Evolutionary conservation across 2,888 invertebrate species (phyloP).

Genomic region (Zygothrica quintamaculata): DNA sequence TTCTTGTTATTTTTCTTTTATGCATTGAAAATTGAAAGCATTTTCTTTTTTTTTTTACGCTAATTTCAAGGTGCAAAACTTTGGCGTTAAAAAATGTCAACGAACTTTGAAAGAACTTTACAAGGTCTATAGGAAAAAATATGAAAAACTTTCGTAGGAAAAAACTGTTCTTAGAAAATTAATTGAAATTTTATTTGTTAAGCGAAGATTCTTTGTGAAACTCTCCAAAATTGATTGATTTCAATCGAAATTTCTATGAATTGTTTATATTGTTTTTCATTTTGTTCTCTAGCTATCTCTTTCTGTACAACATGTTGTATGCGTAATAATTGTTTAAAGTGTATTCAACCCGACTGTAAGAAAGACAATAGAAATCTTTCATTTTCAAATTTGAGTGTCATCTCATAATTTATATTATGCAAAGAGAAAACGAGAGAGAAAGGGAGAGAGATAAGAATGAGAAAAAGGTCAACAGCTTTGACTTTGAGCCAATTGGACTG

Average conservation of each 20-base stretch:
- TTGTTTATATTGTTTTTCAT: too few relatives aligned
- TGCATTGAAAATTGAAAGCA: not conserved
- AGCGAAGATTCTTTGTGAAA: too few relatives aligned
- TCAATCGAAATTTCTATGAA: too few relatives aligned
- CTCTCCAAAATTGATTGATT: too few relatives aligned
- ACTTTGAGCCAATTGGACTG: slow-evolving; percentile 25
- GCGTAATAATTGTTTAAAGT: slow-evolving; percentile 47
- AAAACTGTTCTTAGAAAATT: too few relatives aligned
- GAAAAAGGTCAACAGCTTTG: slow-evolving; percentile 75
- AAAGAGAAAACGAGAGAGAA: slow-evolving; percentile 12
- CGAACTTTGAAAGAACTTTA: too few relatives aligned
- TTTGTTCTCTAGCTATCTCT: too few relatives aligned
- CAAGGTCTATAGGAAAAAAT: too few relatives aligned
- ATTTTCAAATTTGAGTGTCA: slow-evolving; percentile 21
- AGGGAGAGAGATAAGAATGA: slow-evolving; percentile 46
- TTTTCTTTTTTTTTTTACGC: not conserved
- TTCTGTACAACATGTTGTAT: slow-evolving; percentile 39
- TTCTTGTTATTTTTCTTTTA: not conserved
- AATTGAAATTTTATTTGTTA: too few relatives aligned
- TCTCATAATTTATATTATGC: slow-evolving; percentile 14
- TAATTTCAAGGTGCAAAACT: too few relatives aligned
- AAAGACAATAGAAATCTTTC: slow-evolving; percentile 42
- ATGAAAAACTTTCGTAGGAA: too few relatives aligned
- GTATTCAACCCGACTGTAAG: slow-evolving; percentile 39
- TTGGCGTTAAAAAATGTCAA: too few relatives aligned